Evolutionary conservation across 2,797 vertebrate genomes (phyloP), one percentile per base, ranked within the genome.

Genomic region (Diplodus sargus): DNA sequence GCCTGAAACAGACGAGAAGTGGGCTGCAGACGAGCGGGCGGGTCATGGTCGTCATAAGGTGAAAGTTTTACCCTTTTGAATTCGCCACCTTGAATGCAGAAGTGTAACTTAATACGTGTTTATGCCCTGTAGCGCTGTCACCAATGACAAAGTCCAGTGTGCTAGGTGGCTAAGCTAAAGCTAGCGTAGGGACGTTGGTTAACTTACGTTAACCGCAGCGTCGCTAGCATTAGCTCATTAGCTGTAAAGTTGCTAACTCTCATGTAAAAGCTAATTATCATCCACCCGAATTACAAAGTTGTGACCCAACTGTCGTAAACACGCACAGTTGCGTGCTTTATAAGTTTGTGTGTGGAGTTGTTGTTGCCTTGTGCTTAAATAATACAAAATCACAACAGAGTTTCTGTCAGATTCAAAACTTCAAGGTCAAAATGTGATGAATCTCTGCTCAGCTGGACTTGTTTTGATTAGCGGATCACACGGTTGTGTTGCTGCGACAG

Each of bases 1-100:
- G 94, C 93, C 93, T 96, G 1, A 92, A 91, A 82, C 87, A 85
- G 68, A 90, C 88, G 2, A 85, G 25, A 78, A 81, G 67, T 11
- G 89, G 84, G 43, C 57, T 92, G n/a, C 69, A 23, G 28, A 34
- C 78, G 5, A 89, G 51, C 75, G 93, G 90, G 62, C 93, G 81
- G 22, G 81, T 88, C 78, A 74, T 82, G 42, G 64, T 89, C 10
- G 68, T 79, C 61, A 81, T 90, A 81, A 96, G 96, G 96, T 96
- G 65, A 89, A 94, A 56, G 12, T 45, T 57, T 20, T 14, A 1
- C 14, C 5, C 39, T 8, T 3, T 25, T 4, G 0, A 3, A 1
- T 53, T n/a, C 25, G 13, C 2, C 2, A 20, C 14, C 45, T 39
- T 39, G 39, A 39, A 10, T 11, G 28, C 4, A 2, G 9, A 67